Evolutionary conservation across 1,140 invertebrate genomes (phyloP).

Genomic region (Ectropis grisescens): DNA sequence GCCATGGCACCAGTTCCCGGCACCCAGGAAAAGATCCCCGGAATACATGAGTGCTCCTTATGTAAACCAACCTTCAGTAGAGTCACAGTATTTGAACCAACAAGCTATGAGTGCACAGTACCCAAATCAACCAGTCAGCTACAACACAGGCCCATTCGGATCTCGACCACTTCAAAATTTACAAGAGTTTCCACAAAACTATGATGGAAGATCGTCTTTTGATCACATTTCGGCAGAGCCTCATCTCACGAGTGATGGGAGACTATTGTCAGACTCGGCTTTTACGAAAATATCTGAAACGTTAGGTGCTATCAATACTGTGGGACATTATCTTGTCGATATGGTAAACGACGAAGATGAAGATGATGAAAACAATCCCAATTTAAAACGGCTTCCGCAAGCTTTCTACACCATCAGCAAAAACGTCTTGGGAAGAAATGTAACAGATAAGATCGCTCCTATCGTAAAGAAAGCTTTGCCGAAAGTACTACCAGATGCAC

Average conservation of each 20-base stretch:
- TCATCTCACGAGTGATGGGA: constrained; percentile 39
- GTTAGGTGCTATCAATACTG: constrained; percentile 83
- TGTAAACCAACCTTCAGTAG: constrained; percentile 4
- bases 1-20: constrained; percentile 47
- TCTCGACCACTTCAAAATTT: constrained; percentile 13
- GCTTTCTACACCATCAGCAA: constrained; percentile 86
- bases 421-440: constrained; percentile 84
- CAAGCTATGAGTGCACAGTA: not conserved
- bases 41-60: constrained; percentile 12
- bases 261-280: constrained; percentile 71
- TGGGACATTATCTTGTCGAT: constrained; percentile 86
- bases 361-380: constrained; percentile 50
- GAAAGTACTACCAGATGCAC: constrained; percentile 50
- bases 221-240: constrained; percentile 32
- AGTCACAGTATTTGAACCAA: constrained; percentile 9
- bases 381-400: constrained; percentile 67
- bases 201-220: constrained; percentile 29
- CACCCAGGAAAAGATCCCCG: constrained; percentile 46
- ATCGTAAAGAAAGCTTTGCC: constrained; percentile 78
- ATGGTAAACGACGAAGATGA: constrained; percentile 72
- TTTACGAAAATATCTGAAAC: constrained; percentile 78
- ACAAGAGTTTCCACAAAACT: constrained; percentile 25
- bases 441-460: constrained; percentile 83
- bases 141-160: constrained; percentile 20
- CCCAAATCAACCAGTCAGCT: not conserved